Base-by-base conservation (phyloP, 2,797 vertebrate genomes). In the Falco berigora region DNA sequence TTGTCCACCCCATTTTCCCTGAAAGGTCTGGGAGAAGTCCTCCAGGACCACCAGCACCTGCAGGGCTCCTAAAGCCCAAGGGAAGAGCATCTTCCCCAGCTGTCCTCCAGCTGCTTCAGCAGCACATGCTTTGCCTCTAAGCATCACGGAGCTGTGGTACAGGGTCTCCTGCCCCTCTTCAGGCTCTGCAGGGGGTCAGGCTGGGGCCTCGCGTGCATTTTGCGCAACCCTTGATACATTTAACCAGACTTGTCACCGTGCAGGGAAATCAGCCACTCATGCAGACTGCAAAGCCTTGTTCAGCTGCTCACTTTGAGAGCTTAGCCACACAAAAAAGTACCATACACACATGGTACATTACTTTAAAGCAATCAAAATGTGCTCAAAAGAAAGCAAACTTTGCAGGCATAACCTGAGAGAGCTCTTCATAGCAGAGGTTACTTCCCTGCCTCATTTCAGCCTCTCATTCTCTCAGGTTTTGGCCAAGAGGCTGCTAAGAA, bases 251-350 rank as follows among this genome's bases (percentile, higher is more conserved):
- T 77, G 63, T 69, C 58, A 50, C 74, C 9, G 42, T 36, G 40
- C 28, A n/a, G 61, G 56, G 66, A 91, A 78, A 94, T 93, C 56
- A 89, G 80, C 59, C 49, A 12, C 68, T 94, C 88, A 78, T 32
- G 84, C 90, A 93, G 47, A 80, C 84, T 68, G 71, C 79, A 73
- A 71, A 91, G 50, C 34, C 82, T 61, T 95, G 79, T 85, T 97
- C 92, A 85, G 79, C 79, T 67, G 40, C 76, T 94, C 73, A 20
- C 36, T 72, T 90, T 80, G 86, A 86, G 87, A 92, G 92, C 90
- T 88, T 25, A 77, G 84, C 69, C 92, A 82, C 88, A 34, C 47
- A 81, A 88, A 93, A 92, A 95, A 94, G 53, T 73, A 93, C 77
- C 12, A 2, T 38, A 47, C 36, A 67, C 1, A 0, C 69, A 86